These are phyloP conservation scores for Congeria kusceri DNA, from an alignment of 2,888 invertebrate genomes.

Conservation along the genomic window DNA sequence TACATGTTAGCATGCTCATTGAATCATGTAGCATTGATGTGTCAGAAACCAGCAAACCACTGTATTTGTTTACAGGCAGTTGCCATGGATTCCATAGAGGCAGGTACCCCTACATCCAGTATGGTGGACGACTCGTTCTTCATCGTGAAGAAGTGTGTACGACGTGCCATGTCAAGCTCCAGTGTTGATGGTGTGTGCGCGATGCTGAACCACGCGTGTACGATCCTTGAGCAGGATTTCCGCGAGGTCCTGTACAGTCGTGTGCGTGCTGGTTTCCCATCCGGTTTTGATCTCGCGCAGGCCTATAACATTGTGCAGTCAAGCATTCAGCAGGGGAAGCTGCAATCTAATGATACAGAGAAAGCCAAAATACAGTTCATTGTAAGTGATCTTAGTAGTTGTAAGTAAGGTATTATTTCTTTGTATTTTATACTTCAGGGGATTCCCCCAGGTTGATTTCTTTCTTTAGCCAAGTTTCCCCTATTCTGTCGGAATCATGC, in stretches of 20 bases:
- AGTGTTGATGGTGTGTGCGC: conserved; percentile 98
- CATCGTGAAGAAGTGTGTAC: conserved; percentile 96
- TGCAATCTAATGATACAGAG: conserved; percentile 90
- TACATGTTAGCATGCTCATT: too few species aligned
- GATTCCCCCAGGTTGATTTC: too few species aligned
- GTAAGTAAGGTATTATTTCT: neutral
- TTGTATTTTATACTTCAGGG: too few species aligned
- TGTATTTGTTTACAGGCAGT: conserved; percentile 83
- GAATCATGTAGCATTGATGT: too few species aligned
- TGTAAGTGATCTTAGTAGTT: conserved; percentile 86
- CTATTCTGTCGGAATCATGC: too few species aligned
- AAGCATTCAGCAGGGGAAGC: conserved; percentile 92
- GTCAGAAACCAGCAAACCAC: too few species aligned
- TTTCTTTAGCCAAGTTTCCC: too few species aligned
- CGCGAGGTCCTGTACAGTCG: conserved; percentile 90
- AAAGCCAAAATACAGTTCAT: conserved; percentile 91
- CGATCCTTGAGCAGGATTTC: conserved; percentile 94
- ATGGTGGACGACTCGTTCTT: conserved; percentile 99
- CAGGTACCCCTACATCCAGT: conserved; percentile 90
- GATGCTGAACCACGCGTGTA: conserved; percentile 96
- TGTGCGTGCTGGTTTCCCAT: conserved; percentile 92
- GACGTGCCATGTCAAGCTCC: conserved; percentile 95
- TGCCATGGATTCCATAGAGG: conserved; percentile 84
- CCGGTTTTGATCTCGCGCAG: conserved; percentile 87
- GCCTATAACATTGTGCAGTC: conserved; percentile 94